Conservation (phyloP, 1,140 invertebrate species). For the Drosophila kanapiae region DNA sequence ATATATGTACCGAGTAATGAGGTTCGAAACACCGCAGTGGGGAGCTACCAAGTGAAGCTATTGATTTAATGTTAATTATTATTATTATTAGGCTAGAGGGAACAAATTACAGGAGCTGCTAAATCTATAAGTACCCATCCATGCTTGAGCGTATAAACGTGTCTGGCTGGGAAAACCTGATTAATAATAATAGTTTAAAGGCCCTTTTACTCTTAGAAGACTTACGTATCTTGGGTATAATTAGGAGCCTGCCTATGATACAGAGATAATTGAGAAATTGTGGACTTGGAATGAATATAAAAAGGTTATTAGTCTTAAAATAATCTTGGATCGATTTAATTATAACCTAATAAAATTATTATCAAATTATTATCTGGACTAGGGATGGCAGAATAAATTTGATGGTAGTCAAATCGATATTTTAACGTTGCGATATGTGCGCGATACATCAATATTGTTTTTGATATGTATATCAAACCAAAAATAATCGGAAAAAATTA, state of each 20-base stretch:
- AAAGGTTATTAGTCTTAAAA: background rate
- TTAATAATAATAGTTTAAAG: background rate
- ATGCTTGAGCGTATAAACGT: background rate
- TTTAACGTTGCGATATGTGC: too few relatives aligned
- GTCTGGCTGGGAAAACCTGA: background rate
- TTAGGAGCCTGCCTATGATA: background rate
- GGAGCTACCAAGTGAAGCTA: conserved; percentile 1
- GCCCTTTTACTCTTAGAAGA: background rate
- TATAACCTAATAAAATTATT: background rate
- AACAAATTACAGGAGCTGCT: conserved; percentile 7
- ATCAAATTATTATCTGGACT: too few relatives aligned
- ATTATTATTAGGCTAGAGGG: conserved; percentile 5
- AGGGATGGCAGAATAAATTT: too few relatives aligned
- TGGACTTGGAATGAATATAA: background rate
- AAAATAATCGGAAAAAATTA: too few relatives aligned
- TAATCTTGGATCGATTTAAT: background rate
- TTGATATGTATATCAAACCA: too few relatives aligned
- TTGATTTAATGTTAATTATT: conserved; percentile 11
- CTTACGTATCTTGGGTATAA: background rate
- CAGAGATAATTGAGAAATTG: background rate
- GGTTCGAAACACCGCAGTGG: background rate
- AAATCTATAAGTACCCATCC: background rate
- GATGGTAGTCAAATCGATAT: too few relatives aligned
- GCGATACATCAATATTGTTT: too few relatives aligned
- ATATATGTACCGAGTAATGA: conserved; percentile 11